These are phyloP conservation scores for Semicossyphus pulcher DNA, from an alignment of 2,113 vertebrate species.

Conservation along the genomic window DNA sequence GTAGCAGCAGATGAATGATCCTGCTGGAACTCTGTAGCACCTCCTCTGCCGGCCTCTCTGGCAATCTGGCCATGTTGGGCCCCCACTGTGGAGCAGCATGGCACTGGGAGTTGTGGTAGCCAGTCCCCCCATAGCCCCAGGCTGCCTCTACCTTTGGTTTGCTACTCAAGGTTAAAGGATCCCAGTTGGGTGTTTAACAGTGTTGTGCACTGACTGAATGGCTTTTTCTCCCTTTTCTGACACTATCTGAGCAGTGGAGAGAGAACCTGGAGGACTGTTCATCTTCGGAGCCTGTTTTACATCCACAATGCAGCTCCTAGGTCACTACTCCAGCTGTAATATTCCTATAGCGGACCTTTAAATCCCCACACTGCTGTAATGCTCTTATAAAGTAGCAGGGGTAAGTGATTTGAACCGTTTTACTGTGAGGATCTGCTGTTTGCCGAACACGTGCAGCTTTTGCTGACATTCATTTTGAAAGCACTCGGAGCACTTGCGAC, in stretches of 20 bases:
- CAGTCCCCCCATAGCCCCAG: slow-evolving; percentile 69
- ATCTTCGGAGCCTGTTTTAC: slow-evolving; percentile 40
- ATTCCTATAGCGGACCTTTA: slow-evolving; percentile 60
- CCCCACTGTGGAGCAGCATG: slow-evolving; percentile 78
- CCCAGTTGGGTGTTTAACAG: slow-evolving; percentile 78
- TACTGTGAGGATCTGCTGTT: slow-evolving; percentile 73
- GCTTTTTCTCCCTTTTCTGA: slow-evolving; percentile 6
- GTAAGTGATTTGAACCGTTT: slow-evolving; percentile 78
- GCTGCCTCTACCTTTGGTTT: slow-evolving; percentile 80
- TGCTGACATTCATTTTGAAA: slow-evolving; percentile 82
- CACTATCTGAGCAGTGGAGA: slow-evolving; percentile 44
- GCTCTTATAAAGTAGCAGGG: slow-evolving; percentile 65
- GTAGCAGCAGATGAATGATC: slow-evolving; percentile 65
- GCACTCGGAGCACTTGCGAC: slow-evolving; percentile 69
- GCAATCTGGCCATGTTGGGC: slow-evolving; percentile 76
- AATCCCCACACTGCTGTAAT: slow-evolving; percentile 63
- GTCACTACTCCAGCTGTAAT: slow-evolving; percentile 38
- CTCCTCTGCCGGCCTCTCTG: slow-evolving; percentile 61
- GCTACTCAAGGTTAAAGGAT: slow-evolving; percentile 83
- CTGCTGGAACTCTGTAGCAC: slow-evolving; percentile 37
- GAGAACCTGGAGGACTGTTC: slow-evolving; percentile 36
- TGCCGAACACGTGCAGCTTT: slow-evolving; percentile 69
- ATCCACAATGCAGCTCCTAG: slow-evolving; percentile 32
- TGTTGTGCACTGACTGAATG: slow-evolving; percentile 48
- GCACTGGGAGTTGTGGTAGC: slow-evolving; percentile 73